Conservation (phyloP, 92 coral and sea anemone genomes). For the Palythoa heliodiscus region DNA sequence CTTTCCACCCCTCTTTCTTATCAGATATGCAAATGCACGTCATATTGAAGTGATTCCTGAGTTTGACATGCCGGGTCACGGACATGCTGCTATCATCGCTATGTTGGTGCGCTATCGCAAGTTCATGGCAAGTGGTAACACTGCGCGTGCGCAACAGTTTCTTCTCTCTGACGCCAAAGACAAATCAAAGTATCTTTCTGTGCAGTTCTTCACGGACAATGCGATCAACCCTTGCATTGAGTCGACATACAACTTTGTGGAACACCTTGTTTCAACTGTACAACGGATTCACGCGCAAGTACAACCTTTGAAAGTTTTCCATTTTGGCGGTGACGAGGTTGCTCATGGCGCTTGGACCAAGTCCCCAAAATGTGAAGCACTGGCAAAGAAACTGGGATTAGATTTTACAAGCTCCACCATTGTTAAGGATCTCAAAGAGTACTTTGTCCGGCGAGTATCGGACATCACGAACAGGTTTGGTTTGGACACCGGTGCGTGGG, state of each 20-base stretch:
- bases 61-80: conserved; percentile 99
- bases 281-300: conserved; percentile 74
- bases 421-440: conserved; percentile 87
- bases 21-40: conserved; percentile 70
- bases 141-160: conserved; percentile 66
- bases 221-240: conserved; percentile 96
- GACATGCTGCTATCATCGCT: conserved; percentile 94
- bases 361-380: conserved; percentile 83
- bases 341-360: conserved; percentile 98
- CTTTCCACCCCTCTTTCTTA: not conserved
- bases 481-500: conserved; percentile 94
- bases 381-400: conserved; percentile 76
- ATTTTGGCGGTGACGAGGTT: conserved; percentile 97
- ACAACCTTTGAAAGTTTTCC: conserved; percentile 83
- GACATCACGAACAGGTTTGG: conserved; percentile 73
- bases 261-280: conserved; percentile 73
- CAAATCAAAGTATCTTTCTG: conserved; percentile 87
- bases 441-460: conserved; percentile 87
- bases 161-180: conserved; percentile 84
- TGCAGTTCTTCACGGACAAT: conserved; percentile 91
- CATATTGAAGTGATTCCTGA: conserved; percentile 95
- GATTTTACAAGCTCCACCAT: conserved; percentile 83
- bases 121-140: conserved; percentile 66
- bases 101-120: conserved; percentile 84
- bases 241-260: conserved; percentile 91